Percentiles rank a stretch among this genome's conserved stretches.
Evolutionary conservation across 2,888 invertebrate genomes (phyloP).

Genomic region (Endomychus coccineus): DNA sequence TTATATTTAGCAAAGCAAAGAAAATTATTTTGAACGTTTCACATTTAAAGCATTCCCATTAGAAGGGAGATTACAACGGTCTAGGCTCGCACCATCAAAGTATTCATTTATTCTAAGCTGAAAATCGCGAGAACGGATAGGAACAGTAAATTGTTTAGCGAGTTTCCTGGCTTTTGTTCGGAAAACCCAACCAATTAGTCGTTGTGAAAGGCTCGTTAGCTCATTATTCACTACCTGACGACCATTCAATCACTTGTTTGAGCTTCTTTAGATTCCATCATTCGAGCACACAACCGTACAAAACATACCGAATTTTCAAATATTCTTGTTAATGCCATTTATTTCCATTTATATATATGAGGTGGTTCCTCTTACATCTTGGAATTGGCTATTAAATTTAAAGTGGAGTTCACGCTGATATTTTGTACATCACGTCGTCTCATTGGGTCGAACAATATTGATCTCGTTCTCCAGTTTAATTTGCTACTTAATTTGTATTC

Average conservation of each 20-base stretch:
- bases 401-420: too few relatives aligned
- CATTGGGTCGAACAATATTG: too few relatives aligned
- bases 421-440: too few relatives aligned
- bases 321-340: constrained; percentile 17
- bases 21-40: too few relatives aligned
- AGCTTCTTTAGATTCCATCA: constrained; percentile 23
- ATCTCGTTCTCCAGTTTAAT: too few relatives aligned
- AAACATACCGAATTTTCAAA: constrained; percentile 12
- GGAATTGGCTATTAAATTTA: constrained; percentile 18
- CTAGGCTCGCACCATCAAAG: too few relatives aligned
- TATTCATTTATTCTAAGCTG: too few relatives aligned
- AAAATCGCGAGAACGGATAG: too few relatives aligned
- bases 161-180: constrained; percentile 34
- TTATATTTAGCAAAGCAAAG: too few relatives aligned
- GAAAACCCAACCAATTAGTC: constrained; percentile 35
- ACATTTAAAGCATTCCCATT: too few relatives aligned
- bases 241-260: constrained; percentile 33
- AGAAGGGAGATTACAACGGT: too few relatives aligned
- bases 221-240: constrained; percentile 34
- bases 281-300: constrained; percentile 12
- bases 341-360: constrained; percentile 10
- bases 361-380: constrained; percentile 10
- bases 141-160: constrained; percentile 33
- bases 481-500: too few relatives aligned
- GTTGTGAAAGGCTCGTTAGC: constrained; percentile 35